Evolutionary conservation across 2,113 vertebrate species (phyloP), one percentile per base, ranked within the genome.

Genomic region (Mustelus asterias): DNA sequence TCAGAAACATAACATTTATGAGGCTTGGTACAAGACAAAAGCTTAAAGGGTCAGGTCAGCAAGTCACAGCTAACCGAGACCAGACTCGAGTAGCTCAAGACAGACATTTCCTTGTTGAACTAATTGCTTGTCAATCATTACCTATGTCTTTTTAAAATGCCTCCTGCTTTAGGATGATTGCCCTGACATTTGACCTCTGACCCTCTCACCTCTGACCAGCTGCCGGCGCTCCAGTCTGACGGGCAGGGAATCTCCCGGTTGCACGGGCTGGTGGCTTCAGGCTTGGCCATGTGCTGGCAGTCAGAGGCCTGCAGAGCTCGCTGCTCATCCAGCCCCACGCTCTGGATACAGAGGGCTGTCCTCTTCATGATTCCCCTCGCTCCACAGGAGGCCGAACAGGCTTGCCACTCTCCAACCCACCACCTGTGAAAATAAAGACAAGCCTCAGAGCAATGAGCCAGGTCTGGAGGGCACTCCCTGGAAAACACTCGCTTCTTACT

Each of bases 391-490:
- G 96, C 96, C 0, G 99, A 99, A 96, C 99, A 99, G 0, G 85
- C 97, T 96, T 99, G 98, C 99, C 99, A 99, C 93, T 99, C 98
- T 0, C 98, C 98, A 0, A 97, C 97, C 99, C 98, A 99, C 99
- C 99, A 99, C 96, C 99, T 99, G 97, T 0, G 0, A 16, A 48
- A n/a, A 29, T 95, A 0, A 26, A 0, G 54, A 83, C 70, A n/a
- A 67, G 10, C 16, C 16, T 92, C 89, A 37, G 60, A 20, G 33
- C 0, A 11, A 22, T 14, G 1, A 78, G 70, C 6, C 1, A 2
- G 1, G 13, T 29, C 20, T 9, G 5, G 13, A 18, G 37, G 14
- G 37, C 44, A 20, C 83, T 86, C 9, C 13, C 78, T 18, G 26
- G 41, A 26, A 22, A 54, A 54, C 29, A 13, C 54, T 54, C 26